These are phyloP conservation scores for Thera obeliscata DNA, from an alignment of 2,888 invertebrate species.

Conservation along the genomic window DNA sequence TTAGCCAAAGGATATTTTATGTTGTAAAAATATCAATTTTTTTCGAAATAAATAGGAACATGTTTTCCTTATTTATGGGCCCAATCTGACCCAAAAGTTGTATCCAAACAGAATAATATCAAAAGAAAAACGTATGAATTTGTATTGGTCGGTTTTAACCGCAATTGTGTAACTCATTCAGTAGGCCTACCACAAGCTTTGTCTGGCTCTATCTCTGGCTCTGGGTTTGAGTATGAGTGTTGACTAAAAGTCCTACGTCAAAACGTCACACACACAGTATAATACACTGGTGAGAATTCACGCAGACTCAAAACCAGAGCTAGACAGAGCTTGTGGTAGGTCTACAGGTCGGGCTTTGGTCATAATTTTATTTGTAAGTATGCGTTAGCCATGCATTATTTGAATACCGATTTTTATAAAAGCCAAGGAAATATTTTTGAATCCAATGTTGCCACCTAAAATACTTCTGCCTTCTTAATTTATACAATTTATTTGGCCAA, in stretches of 20 bases:
- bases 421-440: not conserved
- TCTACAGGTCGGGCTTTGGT: not conserved
- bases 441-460: not conserved
- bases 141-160: not conserved
- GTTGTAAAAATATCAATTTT: not conserved
- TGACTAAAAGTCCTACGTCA: too few species aligned
- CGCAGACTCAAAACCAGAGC: too few species aligned
- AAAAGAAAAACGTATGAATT: not conserved
- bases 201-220: too few species aligned
- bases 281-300: too few species aligned
- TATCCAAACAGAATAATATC: not conserved
- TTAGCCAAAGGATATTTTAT: not conserved
- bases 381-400: not conserved
- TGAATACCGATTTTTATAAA: too few species aligned
- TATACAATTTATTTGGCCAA: constrained; percentile 11
- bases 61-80: not conserved
- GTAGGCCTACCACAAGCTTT: too few species aligned
- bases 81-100: not conserved
- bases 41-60: not conserved
- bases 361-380: not conserved
- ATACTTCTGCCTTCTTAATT: not conserved
- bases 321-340: too few species aligned
- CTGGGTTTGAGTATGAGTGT: too few species aligned
- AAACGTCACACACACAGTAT: too few species aligned
- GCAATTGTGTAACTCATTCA: not conserved